Evolutionary conservation across 2,113 vertebrate species (phyloP).

Genomic region (Lepisosteus osseus): DNA sequence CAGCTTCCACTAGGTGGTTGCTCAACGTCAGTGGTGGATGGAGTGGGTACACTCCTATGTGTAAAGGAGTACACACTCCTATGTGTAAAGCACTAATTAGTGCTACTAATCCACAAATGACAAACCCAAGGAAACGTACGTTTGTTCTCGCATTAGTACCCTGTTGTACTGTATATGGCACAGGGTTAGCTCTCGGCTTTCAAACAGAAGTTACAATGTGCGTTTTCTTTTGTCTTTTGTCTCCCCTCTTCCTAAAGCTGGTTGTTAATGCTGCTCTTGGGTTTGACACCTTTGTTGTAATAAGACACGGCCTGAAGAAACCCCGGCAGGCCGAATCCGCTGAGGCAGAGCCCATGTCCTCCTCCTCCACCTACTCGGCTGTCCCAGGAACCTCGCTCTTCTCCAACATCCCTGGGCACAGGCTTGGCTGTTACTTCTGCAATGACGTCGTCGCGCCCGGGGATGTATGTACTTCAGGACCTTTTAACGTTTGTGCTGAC

Average conservation of each 20-base stretch:
- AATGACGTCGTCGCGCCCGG: constrained; percentile 97
- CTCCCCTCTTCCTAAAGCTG: constrained; percentile 61
- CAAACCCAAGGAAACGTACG: too few relatives aligned
- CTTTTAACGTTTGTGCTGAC: neutral
- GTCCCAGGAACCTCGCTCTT: constrained; percentile 82
- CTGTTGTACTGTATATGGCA: too few relatives aligned
- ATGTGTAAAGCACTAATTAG: too few relatives aligned
- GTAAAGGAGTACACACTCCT: too few relatives aligned
- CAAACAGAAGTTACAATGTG: too few relatives aligned
- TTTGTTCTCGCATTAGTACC: too few relatives aligned
- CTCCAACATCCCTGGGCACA: constrained; percentile 94
- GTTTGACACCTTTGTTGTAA: constrained; percentile 97
- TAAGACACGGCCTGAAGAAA: constrained; percentile 93
- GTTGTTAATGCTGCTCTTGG: constrained; percentile 93
- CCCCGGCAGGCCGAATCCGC: constrained; percentile 54
- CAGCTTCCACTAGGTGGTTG: too few relatives aligned
- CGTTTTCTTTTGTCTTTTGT: too few relatives aligned
- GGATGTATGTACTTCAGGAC: constrained; percentile 76
- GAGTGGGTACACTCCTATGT: too few relatives aligned
- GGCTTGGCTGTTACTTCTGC: constrained; percentile 97
- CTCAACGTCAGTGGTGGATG: too few relatives aligned
- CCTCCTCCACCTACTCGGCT: constrained; percentile 41
- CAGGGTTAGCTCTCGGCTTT: too few relatives aligned
- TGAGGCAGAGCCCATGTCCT: constrained; percentile 44
- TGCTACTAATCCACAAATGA: too few relatives aligned